Percentiles rank a stretch among this genome's conserved stretches.
Evolutionary conservation across 2,113 vertebrate species (phyloP).

Genomic region (Oncorhynchus keta): DNA sequence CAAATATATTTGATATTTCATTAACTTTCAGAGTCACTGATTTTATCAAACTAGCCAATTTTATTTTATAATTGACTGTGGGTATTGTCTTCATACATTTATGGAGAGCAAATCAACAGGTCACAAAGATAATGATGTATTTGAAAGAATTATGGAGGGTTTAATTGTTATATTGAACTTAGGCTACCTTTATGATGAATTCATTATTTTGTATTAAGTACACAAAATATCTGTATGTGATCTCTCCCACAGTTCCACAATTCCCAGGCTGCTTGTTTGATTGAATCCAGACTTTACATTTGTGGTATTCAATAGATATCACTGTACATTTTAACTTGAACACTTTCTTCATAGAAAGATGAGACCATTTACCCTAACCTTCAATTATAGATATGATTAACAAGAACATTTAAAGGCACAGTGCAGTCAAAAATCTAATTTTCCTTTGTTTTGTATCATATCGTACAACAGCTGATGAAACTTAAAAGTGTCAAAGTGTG

Average conservation of each 20-base stretch:
- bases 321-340: not conserved
- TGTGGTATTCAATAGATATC: too few species aligned
- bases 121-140: conserved; percentile 6
- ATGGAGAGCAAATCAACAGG: conserved; percentile 9
- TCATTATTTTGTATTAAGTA: too few species aligned
- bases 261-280: too few species aligned
- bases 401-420: conserved; percentile 8
- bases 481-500: too few species aligned
- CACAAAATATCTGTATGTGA: too few species aligned
- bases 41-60: conserved; percentile 60
- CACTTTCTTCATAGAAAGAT: conserved; percentile 27
- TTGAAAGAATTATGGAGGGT: not conserved
- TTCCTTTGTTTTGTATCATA: too few species aligned
- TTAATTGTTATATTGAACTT: too few species aligned
- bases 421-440: too few species aligned
- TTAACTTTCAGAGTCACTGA: conserved; percentile 13
- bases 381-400: conserved; percentile 47
- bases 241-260: too few species aligned
- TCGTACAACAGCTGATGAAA: too few species aligned
- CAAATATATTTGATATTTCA: conserved; percentile 27
- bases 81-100: conserved; percentile 10
- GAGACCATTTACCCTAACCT: conserved; percentile 25
- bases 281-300: too few species aligned
- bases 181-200: too few species aligned
- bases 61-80: conserved; percentile 54